phyloP scores from a whole-genome alignment of 1,140 invertebrate genomes.

The Lasaia peninsularis region DNA sequence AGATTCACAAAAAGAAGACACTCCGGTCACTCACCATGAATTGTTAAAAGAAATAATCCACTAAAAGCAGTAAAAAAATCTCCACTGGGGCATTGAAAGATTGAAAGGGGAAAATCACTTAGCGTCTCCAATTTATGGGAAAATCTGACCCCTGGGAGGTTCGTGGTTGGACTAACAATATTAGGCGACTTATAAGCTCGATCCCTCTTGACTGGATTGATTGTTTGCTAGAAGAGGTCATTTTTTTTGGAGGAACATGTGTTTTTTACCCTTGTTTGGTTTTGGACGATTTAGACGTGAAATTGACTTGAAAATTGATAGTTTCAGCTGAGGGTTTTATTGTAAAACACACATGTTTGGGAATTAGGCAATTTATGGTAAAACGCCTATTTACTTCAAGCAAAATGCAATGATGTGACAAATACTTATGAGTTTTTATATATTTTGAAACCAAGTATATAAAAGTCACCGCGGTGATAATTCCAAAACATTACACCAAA shows the following conservation, averaged over 20 bases:
- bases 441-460: too few relatives aligned
- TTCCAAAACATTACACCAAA: too few relatives aligned
- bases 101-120: constrained; percentile 65
- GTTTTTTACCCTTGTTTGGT: constrained; percentile 18
- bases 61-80: constrained; percentile 38
- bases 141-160: constrained; percentile 53
- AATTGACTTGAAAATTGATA: constrained; percentile 7
- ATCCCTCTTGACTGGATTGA: constrained; percentile 35
- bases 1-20: constrained; percentile 1
- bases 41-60: constrained; percentile 32
- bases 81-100: constrained; percentile 51
- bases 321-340: not conserved
- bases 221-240: constrained; percentile 21
- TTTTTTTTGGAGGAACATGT: constrained; percentile 25
- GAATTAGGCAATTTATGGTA: too few relatives aligned
- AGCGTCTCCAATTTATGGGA: constrained; percentile 53
- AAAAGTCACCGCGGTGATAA: too few relatives aligned
- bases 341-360: not conserved
- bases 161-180: constrained; percentile 57
- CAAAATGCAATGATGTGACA: too few relatives aligned
- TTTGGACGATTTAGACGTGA: constrained; percentile 8
- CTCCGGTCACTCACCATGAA: constrained; percentile 20
- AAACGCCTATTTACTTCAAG: too few relatives aligned
- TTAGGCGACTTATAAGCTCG: constrained; percentile 46
- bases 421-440: too few relatives aligned